Percentiles rank a stretch among this genome's conserved stretches.
These are phyloP conservation scores for Pithys albifrons DNA, from an alignment of 2,113 vertebrate genomes.

Conservation along the genomic window DNA sequence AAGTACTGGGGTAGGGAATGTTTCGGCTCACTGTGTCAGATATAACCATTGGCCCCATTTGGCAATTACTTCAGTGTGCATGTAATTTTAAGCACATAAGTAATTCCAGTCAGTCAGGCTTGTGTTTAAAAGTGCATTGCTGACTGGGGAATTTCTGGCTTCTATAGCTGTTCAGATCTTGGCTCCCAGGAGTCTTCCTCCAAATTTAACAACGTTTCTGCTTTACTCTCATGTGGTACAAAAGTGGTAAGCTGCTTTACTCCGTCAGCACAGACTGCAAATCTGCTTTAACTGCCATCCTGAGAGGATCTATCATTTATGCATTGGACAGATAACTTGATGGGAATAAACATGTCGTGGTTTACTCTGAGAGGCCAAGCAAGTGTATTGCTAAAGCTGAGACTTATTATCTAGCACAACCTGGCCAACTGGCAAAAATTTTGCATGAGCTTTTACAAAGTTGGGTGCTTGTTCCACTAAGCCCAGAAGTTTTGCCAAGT, in stretches of 20 bases:
- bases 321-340: not conserved
- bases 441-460: not conserved
- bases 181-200: conserved; percentile 3
- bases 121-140: conserved; percentile 4
- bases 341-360: not conserved
- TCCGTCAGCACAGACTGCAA: not conserved
- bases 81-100: conserved; percentile 24
- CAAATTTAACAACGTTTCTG: not conserved
- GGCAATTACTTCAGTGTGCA: not conserved
- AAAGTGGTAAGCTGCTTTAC: not conserved
- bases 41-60: not conserved
- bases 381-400: not conserved
- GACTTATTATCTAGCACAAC: not conserved
- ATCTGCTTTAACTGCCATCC: not conserved
- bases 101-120: conserved; percentile 16
- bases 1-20: not conserved
- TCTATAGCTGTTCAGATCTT: not conserved
- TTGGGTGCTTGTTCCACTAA: not conserved
- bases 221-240: not conserved
- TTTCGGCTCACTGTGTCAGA: not conserved
- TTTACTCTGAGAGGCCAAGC: not conserved
- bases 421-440: not conserved
- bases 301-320: not conserved
- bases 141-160: conserved; percentile 16
- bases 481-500: not conserved